Evolutionary conservation across 2,888 invertebrate genomes (phyloP).

Genomic region (Malthinus flaveolus): DNA sequence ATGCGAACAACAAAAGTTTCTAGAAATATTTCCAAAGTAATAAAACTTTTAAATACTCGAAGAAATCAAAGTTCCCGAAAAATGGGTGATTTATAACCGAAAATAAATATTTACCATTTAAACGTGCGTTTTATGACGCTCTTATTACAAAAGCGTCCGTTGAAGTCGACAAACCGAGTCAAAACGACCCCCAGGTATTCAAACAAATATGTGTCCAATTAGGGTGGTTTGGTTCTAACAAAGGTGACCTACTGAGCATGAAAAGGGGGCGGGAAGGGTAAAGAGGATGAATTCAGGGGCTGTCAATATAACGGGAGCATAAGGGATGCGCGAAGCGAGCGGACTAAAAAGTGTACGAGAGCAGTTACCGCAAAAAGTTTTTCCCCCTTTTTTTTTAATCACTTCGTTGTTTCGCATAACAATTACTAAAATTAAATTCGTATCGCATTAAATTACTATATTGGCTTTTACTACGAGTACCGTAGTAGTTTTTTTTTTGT

Average conservation of each 20-base stretch:
- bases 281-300: constrained; percentile 40
- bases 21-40: too few species aligned
- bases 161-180: constrained; percentile 34
- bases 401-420: too few species aligned
- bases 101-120: constrained; percentile 27
- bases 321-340: constrained; percentile 30
- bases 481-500: too few species aligned
- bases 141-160: constrained; percentile 32
- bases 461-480: too few species aligned
- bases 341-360: constrained; percentile 24
- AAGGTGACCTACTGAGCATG: constrained; percentile 47
- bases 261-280: constrained; percentile 33
- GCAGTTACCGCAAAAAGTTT: constrained; percentile 30
- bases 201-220: constrained; percentile 48
- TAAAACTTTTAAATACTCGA: too few species aligned
- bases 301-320: constrained; percentile 43
- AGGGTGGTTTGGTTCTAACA: constrained; percentile 48
- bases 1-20: too few species aligned
- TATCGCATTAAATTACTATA: too few species aligned
- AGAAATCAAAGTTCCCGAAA: not conserved
- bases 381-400: not conserved
- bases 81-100: constrained; percentile 18
- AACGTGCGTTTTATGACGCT: constrained; percentile 23
- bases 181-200: constrained; percentile 43
- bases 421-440: too few species aligned